These are phyloP conservation scores for Lampris incognitus DNA, from an alignment of 2,113 vertebrate species.

Conservation along the genomic window DNA sequence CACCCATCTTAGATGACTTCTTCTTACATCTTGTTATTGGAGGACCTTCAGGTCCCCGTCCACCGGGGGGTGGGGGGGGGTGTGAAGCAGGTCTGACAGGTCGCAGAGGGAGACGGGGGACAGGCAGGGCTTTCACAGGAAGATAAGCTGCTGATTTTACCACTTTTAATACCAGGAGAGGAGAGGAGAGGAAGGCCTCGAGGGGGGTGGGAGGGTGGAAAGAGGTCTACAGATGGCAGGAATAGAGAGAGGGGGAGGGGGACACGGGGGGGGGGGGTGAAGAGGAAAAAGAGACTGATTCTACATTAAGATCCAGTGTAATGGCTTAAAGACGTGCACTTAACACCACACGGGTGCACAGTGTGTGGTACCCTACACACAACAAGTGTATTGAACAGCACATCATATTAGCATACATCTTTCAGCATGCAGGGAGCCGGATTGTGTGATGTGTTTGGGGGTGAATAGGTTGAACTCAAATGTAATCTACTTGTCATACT, in stretches of 20 bases:
- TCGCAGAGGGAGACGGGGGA: slow-evolving; percentile 46
- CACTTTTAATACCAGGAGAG: slow-evolving; percentile 32
- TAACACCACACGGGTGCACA: too few relatives aligned
- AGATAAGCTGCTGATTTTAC: slow-evolving; percentile 20
- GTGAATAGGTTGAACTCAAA: too few relatives aligned
- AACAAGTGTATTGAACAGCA: too few relatives aligned
- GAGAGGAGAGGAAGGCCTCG: neutral
- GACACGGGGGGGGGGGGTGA: too few relatives aligned
- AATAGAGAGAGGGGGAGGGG: neutral
- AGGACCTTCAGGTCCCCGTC: neutral
- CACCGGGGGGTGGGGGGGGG: slow-evolving; percentile 1
- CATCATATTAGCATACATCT: too few relatives aligned
- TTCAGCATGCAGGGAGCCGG: too few relatives aligned
- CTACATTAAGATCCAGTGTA: neutral
- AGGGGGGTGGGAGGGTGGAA: slow-evolving; percentile 5
- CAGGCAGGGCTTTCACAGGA: slow-evolving; percentile 19
- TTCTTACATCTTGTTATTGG: neutral
- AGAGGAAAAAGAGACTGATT: slow-evolving; percentile 10
- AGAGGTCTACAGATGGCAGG: slow-evolving; percentile 5
- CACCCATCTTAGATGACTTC: slow-evolving; percentile 5
- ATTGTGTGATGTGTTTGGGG: too few relatives aligned
- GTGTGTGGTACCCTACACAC: too few relatives aligned
- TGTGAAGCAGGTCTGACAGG: slow-evolving; percentile 27
- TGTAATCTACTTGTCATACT: too few relatives aligned
- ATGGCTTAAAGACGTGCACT: too few relatives aligned